Evolutionary conservation across 2,888 invertebrate species (phyloP).

Genomic region (Uloborus plumipes): DNA sequence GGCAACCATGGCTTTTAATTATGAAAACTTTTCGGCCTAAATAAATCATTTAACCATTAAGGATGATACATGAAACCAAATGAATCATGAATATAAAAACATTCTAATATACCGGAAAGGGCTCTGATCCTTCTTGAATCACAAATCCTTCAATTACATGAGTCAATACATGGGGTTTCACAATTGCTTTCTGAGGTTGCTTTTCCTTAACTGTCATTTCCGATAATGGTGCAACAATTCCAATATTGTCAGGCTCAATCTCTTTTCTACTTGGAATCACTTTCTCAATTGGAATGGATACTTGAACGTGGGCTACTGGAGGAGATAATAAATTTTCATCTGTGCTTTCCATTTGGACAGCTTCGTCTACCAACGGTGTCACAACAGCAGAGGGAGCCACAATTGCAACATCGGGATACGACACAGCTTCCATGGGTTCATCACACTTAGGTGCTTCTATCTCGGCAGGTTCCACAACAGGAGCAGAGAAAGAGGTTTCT

Average conservation of each 20-base stretch:
- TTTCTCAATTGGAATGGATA: constrained; percentile 37
- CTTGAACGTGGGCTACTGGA: background rate
- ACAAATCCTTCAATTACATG: constrained; percentile 98
- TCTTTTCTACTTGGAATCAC: constrained; percentile 45
- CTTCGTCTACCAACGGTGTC: constrained; percentile 18
- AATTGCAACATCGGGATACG: constrained; percentile 40
- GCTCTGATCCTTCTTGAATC: constrained; percentile 85
- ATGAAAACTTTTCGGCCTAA: no score
- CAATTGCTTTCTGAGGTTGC: constrained; percentile 66
- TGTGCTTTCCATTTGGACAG: constrained; percentile 31
- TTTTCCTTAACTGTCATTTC: constrained; percentile 62
- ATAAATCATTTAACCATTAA: no score
- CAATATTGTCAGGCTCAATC: constrained; percentile 43
- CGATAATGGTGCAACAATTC: constrained; percentile 49
- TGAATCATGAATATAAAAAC: no score
- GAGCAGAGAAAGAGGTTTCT: constrained; percentile 49
- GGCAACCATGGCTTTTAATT: no score
- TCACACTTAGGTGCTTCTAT: constrained; percentile 21
- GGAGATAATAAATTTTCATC: background rate
- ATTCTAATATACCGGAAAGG: constrained; percentile 71
- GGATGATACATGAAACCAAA: no score
- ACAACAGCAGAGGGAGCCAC: constrained; percentile 50
- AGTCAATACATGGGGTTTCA: constrained; percentile 82
- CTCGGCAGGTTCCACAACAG: constrained; percentile 29
- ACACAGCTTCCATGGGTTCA: constrained; percentile 18